Conservation (phyloP, 2,113 vertebrate species). For the Eidolon helvum region DNA sequence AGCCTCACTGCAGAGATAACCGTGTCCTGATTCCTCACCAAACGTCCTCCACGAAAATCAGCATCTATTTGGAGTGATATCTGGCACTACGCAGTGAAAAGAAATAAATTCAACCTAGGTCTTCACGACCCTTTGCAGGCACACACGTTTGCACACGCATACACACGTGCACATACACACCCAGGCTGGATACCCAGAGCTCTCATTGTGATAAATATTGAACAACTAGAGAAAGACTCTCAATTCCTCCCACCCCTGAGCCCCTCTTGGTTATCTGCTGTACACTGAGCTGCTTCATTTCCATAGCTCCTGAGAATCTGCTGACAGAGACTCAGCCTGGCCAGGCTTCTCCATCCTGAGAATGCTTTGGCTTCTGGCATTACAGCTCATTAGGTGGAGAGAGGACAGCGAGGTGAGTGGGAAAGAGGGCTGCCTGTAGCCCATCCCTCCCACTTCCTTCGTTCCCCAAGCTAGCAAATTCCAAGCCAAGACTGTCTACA, state of each 20-base stretch:
- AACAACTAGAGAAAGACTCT: not conserved
- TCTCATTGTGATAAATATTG: not conserved
- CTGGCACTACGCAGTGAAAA: not conserved
- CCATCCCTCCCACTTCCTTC: not conserved
- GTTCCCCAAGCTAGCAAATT: not conserved
- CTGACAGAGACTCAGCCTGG: not conserved
- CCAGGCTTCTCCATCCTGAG: not conserved
- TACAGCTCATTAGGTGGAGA: not conserved
- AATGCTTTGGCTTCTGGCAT: not conserved
- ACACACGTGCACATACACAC: accelerated
- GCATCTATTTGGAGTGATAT: too few relatives aligned
- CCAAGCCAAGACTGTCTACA: not conserved
- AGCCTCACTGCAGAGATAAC: not conserved
- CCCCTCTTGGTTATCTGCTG: not conserved
- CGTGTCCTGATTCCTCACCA: not conserved
- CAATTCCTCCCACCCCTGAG: not conserved
- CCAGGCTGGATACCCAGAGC: not conserved
- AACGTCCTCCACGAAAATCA: not conserved
- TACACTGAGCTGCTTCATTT: not conserved
- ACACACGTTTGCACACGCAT: not conserved
- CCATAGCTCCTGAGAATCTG: conserved; percentile 51
- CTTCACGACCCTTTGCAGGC: not conserved
- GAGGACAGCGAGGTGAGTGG: not conserved
- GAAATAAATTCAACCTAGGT: not conserved
- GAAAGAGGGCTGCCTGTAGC: not conserved